Base-by-base conservation (phyloP, 2,888 invertebrate genomes). In the Megastigmus dorsalis region DNA sequence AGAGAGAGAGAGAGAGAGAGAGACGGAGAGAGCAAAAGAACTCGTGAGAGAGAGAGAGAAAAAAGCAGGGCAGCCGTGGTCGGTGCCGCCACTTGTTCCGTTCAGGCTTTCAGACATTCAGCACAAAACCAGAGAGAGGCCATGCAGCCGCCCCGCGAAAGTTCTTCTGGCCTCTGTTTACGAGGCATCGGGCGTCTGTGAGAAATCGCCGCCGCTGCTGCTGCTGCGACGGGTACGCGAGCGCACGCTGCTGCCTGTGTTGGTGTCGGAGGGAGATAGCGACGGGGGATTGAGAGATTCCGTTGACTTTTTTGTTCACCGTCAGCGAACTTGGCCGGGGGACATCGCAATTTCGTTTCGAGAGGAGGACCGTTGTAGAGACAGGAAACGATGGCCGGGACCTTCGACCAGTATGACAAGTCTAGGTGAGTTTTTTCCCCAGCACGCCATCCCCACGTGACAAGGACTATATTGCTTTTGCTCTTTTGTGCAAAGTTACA, bases 401-500 rank as follows among this genome's bases (percentile, higher is more conserved):
- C 92, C 70, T 93, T 93, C 87, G 93, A 93, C 89, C 92, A 92
- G 80, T 91, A 91, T 89, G 93, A 93, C 84, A 92, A 91, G 89
- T 90, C 91, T 88, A 92, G 92, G 93, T 90, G 84, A 80, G 79
- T 80, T 74, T 50, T n/a, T n/a, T 43, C 52, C 48, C 20, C n/a
- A 0, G 6, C 2, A 7, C 20, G 7, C 36, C 23, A 23, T 15
- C 15, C 38, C 28, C 63, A 55, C 60, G 55, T 50, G 54, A 69
- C 50, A 48, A 0, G 36, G 7, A 15, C 36, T 26, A n/a, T 13
- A 15, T 38, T 9, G 23, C 26, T 45, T 33, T 45, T 48, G 10
- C 13, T 43, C 43, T 55, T 33, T n/a, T n/a, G n/a, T n/a, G n/a
- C n/a, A n/a, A n/a, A n/a, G n/a, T n/a, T 55, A 13, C 20, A 55